Base-by-base conservation (phyloP, 2,888 invertebrate species). In the Ectemnius cavifrons region DNA sequence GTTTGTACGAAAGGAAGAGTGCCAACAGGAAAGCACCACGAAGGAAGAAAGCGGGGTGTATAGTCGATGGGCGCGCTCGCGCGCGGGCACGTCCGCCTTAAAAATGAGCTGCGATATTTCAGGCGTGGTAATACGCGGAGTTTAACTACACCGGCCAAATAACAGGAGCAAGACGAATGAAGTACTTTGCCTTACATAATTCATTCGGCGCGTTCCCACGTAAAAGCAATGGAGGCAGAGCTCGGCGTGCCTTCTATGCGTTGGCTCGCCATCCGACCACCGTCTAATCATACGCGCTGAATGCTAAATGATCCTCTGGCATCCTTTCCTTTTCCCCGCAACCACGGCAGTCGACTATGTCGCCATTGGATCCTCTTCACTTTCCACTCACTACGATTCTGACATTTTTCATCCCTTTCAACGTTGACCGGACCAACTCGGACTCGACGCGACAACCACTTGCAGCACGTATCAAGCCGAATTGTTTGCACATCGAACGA, bases 91-190 rank as follows among this genome's bases (percentile, higher is more conserved):
- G 88, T 86, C 84, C 83, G 78, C 83, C 76, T 87, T 85, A 87
- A 88, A 87, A 86, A 89, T 88, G 82, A 83, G 85, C 37, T 75
- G 82, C 82, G 78, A 89, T 89, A 88, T 89, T 88, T 89, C 85
- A 85, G 84, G 71, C 81, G 78, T 80, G 84, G 85, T 85, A 87
- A 88, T 87, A 86, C 83, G 85, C 83, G 66, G 84, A 87, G 85
- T 87, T 87, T 85, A 88, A 87, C 87, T 88, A 85, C 83, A 81
- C 80, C 85, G 75, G 87, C 86, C 86, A 85, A 89, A 88, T 89
- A 88, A 88, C 89, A 86, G 86, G 87, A 88, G 84, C 86, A 88
- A 88, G 88, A 88, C 85, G 87, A 89, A 89, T 89, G 88, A 86
- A 88, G 87, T 87, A 86, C 88, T 87, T 88, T 88, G 87, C 86